Conservation (phyloP, 2,888 invertebrate species). For the Trachelus tabidus region DNA sequence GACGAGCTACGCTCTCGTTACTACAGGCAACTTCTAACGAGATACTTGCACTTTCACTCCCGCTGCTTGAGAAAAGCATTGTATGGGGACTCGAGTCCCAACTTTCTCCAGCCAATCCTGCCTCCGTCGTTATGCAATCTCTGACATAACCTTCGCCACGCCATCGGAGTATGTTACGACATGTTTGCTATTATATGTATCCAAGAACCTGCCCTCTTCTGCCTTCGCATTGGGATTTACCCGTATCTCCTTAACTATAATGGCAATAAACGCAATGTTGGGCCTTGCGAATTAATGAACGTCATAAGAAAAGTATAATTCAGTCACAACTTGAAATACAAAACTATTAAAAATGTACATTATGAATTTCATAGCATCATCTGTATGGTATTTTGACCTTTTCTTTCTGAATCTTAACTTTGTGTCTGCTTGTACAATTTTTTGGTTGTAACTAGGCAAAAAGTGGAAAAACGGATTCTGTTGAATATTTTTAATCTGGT, state of each 20-base stretch:
- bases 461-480: background rate
- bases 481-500: background rate
- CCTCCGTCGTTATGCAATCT: slow-evolving; percentile 57
- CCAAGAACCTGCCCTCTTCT: background rate
- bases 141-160: slow-evolving; percentile 66
- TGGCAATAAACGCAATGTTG: background rate
- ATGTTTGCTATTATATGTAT: slow-evolving; percentile 41
- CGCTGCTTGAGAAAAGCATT: slow-evolving; percentile 10
- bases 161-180: slow-evolving; percentile 51
- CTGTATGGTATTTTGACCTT: background rate
- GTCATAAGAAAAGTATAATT: background rate
- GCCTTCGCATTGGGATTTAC: background rate
- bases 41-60: slow-evolving; percentile 10
- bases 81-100: slow-evolving; percentile 17
- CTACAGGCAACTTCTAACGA: slow-evolving; percentile 12
- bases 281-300: background rate
- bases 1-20: background rate
- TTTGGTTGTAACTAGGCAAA: background rate
- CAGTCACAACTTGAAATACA: background rate
- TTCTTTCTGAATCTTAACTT: background rate
- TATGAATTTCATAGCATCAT: background rate
- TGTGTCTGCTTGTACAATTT: background rate
- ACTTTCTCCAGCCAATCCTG: slow-evolving; percentile 45
- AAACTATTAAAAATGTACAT: background rate
- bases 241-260: background rate